Evolutionary conservation across 2,888 invertebrate species (phyloP).

Genomic region (Osedax frankpressi): DNA sequence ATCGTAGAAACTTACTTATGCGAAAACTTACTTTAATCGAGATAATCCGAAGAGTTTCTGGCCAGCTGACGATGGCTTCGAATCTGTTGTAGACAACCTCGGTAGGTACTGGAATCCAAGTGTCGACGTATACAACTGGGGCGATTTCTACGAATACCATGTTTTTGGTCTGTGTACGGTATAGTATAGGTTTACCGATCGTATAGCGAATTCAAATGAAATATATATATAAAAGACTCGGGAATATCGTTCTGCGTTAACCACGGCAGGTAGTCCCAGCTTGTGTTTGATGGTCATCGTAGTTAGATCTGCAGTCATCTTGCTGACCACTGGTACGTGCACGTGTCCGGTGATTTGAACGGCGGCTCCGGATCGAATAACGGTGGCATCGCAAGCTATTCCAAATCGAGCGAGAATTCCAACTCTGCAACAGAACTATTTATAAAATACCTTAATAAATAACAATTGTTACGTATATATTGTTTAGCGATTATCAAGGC

Average conservation of each 20-base stretch:
- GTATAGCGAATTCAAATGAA: no score
- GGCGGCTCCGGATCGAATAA: slow-evolving; percentile 4
- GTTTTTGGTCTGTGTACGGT: not conserved
- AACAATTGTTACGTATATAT: no score
- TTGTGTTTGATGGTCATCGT: not conserved
- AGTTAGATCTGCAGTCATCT: not conserved
- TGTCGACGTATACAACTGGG: not conserved
- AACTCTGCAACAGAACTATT: no score
- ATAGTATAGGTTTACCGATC: no score
- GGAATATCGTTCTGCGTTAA: no score
- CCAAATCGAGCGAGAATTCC: not conserved
- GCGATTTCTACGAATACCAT: not conserved
- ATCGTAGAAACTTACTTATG: no score
- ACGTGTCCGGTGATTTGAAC: not conserved
- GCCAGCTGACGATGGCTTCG: not conserved
- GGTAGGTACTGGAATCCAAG: not conserved
- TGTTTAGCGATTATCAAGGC: no score
- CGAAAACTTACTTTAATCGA: not conserved
- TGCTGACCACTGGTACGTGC: not conserved
- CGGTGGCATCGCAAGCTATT: not conserved
- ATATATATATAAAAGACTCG: no score
- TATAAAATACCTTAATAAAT: no score
- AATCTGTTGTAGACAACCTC: not conserved
- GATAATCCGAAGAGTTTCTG: not conserved
- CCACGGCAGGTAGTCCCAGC: not conserved